Base-by-base conservation (phyloP, 1,140 invertebrate genomes). In the Neoseiulus cucumeris region DNA sequence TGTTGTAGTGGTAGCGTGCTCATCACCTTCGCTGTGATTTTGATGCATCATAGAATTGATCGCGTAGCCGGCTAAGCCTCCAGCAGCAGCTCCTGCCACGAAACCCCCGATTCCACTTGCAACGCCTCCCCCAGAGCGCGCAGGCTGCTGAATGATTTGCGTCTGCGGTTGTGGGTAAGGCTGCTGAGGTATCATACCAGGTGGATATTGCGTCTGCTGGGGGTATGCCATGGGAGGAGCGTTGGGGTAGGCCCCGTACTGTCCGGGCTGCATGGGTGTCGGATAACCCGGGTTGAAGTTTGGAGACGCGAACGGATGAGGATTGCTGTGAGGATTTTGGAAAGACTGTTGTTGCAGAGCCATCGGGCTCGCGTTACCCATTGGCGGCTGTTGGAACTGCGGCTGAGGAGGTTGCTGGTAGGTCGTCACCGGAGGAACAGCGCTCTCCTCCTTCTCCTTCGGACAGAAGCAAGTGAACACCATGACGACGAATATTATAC, bases 251-350 rank as follows among this genome's bases (percentile, higher is more conserved):
- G 25, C 25, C 22, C 51, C 25, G 33, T 59, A 59, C 22, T 59
- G 51, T 12, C 51, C 51, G n/a, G 51, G 51, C 22, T 17, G 14
- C 14, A 25, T 14, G 4, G 45, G 14, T 25, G 5, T 25, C 14
- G 45, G 18, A 47, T 47, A 47, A 28, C 28, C 45, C 4, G 51
- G 51, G 14, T 33, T 33, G 22, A 29, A 59, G 2, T 12, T 25
- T 6, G 51, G 22, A 17, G 51, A 33, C 14, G 51, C 51, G 51
- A 59, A 59, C 22, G 51, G 51, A 33, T 59, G 51, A 20, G 51
- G 51, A 20, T 59, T 59, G 51, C 51, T 59, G 51, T 59, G 51
- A 59, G 51, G 51, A 25, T 59, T 59, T 25, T 59, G 51, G 51
- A 59, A 59, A 17, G 51, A 59, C 51, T 59, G 51, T 20, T 59